phyloP scores from a whole-genome alignment of 2,113 vertebrate genomes.

The Dicaeum eximium region DNA sequence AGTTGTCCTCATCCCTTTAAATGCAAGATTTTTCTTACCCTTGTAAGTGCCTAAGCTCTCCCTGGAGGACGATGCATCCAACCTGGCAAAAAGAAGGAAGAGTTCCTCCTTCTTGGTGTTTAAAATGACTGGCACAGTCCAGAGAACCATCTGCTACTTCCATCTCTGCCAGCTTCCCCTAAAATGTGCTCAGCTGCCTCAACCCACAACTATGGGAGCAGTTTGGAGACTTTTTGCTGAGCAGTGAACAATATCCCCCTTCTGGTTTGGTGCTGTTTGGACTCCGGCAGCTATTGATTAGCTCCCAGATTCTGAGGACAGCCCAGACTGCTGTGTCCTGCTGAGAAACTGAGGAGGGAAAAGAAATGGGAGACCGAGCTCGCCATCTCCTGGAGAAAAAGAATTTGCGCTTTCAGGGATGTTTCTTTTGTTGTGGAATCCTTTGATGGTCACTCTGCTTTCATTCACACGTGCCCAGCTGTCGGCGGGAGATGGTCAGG shows the following conservation, averaged over 20 bases:
- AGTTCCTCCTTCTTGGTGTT: not conserved
- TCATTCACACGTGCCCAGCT: not conserved
- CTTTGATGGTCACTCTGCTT: not conserved
- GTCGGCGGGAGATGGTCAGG: not conserved
- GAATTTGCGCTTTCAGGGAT: not conserved
- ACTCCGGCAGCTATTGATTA: not conserved
- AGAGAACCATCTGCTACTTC: not conserved
- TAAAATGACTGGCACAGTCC: not conserved
- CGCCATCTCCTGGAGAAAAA: conserved; percentile 57
- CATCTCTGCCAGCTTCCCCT: not conserved
- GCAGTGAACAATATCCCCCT: not conserved
- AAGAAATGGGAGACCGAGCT: not conserved
- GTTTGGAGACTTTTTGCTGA: not conserved
- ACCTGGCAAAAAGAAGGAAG: not conserved
- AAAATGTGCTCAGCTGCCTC: not conserved
- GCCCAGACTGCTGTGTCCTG: not conserved
- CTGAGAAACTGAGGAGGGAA: not conserved
- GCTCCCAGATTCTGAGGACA: not conserved
- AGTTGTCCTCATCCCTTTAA: not conserved
- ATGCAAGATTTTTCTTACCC: not conserved
- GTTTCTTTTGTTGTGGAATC: not conserved
- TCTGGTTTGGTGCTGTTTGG: not conserved
- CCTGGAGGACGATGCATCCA: not conserved
- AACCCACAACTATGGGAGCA: not conserved
- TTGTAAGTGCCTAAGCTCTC: not conserved